phyloP scores from a whole-genome alignment of 2,888 invertebrate species.

The Anarsia innoxiella region DNA sequence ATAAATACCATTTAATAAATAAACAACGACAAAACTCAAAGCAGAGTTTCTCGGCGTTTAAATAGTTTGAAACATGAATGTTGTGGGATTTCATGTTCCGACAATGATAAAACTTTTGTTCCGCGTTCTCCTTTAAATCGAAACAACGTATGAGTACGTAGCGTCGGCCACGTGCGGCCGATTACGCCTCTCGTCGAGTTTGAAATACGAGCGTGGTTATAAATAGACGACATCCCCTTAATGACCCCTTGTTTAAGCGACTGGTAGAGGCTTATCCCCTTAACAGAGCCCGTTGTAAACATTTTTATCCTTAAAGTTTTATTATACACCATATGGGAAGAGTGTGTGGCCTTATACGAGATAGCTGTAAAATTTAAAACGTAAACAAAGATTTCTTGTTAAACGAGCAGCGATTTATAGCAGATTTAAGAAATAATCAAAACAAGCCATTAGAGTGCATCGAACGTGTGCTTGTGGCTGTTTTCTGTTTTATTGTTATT shows the following conservation, averaged over 20 bases:
- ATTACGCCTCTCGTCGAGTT: constrained; percentile 57
- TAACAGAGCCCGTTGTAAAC: constrained; percentile 36
- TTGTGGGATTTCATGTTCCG: too few relatives aligned
- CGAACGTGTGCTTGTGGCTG: background rate
- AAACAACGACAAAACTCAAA: too few relatives aligned
- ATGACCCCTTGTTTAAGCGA: constrained; percentile 57
- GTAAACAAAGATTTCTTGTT: constrained; percentile 15
- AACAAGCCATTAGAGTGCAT: constrained; percentile 2
- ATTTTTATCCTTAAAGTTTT: constrained; percentile 35
- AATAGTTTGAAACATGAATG: too few relatives aligned
- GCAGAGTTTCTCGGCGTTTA: too few relatives aligned
- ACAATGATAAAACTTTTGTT: too few relatives aligned
- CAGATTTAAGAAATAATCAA: constrained; percentile 4
- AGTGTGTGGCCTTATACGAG: constrained; percentile 27
- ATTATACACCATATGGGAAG: constrained; percentile 27
- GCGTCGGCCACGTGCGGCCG: constrained; percentile 54
- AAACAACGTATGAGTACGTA: background rate
- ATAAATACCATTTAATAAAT: too few relatives aligned
- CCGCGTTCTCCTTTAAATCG: background rate
- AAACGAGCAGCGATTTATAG: constrained; percentile 6
- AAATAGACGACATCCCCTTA: constrained; percentile 44
- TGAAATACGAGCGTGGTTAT: constrained; percentile 56
- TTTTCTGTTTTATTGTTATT: background rate
- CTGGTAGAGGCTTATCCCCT: constrained; percentile 24
- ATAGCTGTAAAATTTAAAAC: constrained; percentile 8